Evolutionary conservation across 2,888 invertebrate genomes (phyloP).

Genomic region (Epistrophe grossulariae): DNA sequence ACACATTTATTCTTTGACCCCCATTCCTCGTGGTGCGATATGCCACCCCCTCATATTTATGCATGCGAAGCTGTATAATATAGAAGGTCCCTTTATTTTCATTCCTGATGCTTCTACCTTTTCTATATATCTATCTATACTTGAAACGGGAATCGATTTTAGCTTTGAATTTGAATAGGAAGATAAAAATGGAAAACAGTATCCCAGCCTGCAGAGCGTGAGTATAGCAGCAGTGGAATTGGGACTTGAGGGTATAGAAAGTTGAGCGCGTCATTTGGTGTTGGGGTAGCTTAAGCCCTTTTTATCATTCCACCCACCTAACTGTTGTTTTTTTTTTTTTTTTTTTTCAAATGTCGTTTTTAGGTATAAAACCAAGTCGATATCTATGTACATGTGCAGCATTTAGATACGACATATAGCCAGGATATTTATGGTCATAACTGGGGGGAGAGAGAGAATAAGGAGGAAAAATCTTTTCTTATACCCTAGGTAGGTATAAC

Average conservation of each 20-base stretch:
- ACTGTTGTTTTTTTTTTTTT: slow-evolving; percentile 15
- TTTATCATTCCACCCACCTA: slow-evolving; percentile 58
- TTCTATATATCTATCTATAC: slow-evolving; percentile 2
- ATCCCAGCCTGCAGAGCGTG: slow-evolving; percentile 1
- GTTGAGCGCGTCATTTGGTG: slow-evolving; percentile 57
- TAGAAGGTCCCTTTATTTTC: slow-evolving; percentile 34
- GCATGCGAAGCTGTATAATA: neutral
- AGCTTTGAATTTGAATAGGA: slow-evolving; percentile 74
- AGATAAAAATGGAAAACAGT: slow-evolving; percentile 71
- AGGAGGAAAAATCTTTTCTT: slow-evolving; percentile 6
- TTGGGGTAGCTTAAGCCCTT: slow-evolving; percentile 66
- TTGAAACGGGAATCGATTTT: slow-evolving; percentile 67
- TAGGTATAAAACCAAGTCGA: slow-evolving; percentile 39
- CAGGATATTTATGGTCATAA: slow-evolving; percentile 67
- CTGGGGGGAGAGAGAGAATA: neutral
- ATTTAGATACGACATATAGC: slow-evolving; percentile 72
- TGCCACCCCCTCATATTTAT: slow-evolving; percentile 45
- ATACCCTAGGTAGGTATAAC: neutral
- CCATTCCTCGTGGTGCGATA: neutral
- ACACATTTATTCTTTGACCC: slow-evolving; percentile 31
- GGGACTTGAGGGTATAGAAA: slow-evolving; percentile 34
- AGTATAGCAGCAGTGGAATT: slow-evolving; percentile 19
- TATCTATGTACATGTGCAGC: slow-evolving; percentile 63
- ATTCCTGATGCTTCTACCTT: slow-evolving; percentile 35
- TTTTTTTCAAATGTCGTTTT: slow-evolving; percentile 54